phyloP scores from a whole-genome alignment of 2,113 vertebrate species.

The Amphilophus citrinellus region DNA sequence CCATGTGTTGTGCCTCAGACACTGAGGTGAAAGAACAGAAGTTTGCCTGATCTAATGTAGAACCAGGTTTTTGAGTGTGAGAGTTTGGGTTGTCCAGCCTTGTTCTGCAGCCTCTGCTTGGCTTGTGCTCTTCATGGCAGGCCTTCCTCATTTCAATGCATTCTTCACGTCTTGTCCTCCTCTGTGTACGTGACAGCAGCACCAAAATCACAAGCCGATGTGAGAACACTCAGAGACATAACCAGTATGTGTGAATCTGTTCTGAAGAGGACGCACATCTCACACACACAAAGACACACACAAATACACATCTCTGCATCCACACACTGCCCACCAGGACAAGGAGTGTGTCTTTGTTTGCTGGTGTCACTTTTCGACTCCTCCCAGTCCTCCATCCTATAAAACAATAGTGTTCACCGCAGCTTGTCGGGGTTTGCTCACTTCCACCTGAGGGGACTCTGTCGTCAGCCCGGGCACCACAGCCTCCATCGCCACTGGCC shows the following conservation, averaged over 20 bases:
- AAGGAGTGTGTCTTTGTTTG: conserved; percentile 55
- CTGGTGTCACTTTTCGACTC: conserved; percentile 54
- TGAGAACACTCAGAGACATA: conserved; percentile 63
- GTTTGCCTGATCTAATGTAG: background rate
- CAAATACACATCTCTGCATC: background rate
- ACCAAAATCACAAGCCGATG: conserved; percentile 58
- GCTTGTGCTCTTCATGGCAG: conserved; percentile 18
- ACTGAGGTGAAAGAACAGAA: conserved; percentile 39
- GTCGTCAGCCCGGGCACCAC: conserved; percentile 64
- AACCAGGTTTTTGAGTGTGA: background rate
- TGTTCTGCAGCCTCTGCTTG: background rate
- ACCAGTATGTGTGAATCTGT: conserved; percentile 63
- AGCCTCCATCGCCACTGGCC: conserved; percentile 28
- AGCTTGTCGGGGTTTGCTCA: conserved; percentile 58
- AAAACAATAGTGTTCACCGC: conserved; percentile 45
- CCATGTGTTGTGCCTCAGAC: background rate
- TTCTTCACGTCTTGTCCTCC: background rate
- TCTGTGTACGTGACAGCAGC: conserved; percentile 41
- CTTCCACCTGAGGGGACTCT: conserved; percentile 74
- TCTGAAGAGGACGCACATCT: conserved; percentile 11
- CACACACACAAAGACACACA: background rate
- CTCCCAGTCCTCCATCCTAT: conserved; percentile 65
- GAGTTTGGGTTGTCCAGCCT: background rate
- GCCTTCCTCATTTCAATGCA: conserved; percentile 10
- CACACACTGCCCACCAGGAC: conserved; percentile 27